These are phyloP conservation scores for Pangasius djambal DNA, from an alignment of 2,797 vertebrate species.

Conservation along the genomic window DNA sequence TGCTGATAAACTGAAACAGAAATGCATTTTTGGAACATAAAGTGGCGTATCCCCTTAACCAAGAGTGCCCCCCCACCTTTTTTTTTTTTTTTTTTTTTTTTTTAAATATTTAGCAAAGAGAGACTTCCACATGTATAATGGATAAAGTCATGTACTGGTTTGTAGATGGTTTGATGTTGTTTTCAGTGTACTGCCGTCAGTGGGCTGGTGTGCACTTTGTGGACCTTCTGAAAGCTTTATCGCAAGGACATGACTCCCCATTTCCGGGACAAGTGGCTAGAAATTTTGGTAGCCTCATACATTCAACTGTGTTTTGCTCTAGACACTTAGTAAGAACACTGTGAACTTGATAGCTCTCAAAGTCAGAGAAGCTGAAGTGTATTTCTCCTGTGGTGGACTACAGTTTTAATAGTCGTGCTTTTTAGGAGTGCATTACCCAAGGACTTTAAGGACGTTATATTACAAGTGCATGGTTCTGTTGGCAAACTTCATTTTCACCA, in stretches of 20 bases:
- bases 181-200: conserved; percentile 63
- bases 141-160: conserved; percentile 65
- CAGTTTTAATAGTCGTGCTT: conserved; percentile 23
- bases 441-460: conserved; percentile 67
- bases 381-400: conserved; percentile 22
- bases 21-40: conserved; percentile 67
- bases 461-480: conserved; percentile 65
- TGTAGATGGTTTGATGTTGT: conserved; percentile 64
- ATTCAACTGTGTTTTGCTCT: background rate
- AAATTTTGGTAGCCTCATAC: conserved; percentile 24
- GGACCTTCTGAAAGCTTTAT: conserved; percentile 57
- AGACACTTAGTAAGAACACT: conserved; percentile 10
- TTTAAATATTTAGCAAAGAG: conserved; percentile 67
- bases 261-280: conserved; percentile 47
- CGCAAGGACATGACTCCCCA: conserved; percentile 47
- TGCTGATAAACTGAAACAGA: conserved; percentile 76
- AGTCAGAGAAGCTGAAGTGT: conserved; percentile 7
- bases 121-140: conserved; percentile 69
- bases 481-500: conserved; percentile 71
- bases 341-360: conserved; percentile 24
- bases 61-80: conserved; percentile 2
- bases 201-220: conserved; percentile 58
- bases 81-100: background rate
- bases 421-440: conserved; percentile 51
- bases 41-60: conserved; percentile 47